These are phyloP conservation scores for Philonicus albiceps DNA, from an alignment of 2,888 invertebrate species.

Conservation along the genomic window DNA sequence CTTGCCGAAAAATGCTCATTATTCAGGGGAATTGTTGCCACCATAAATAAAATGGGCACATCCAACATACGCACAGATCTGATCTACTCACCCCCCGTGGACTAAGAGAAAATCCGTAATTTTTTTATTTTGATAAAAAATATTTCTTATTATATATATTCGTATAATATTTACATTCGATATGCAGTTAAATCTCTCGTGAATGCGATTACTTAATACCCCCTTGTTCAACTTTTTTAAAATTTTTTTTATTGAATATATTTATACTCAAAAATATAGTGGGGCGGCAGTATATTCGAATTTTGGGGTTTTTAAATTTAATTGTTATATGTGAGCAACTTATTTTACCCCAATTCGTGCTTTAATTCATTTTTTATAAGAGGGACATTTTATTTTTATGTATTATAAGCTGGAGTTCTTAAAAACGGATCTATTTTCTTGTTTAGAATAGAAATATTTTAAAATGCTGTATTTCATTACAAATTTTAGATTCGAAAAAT, in stretches of 20 bases:
- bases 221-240: neutral
- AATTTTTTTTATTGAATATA: neutral
- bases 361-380: neutral
- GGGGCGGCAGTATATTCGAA: neutral
- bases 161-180: constrained; percentile 2
- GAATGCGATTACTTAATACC: neutral
- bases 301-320: neutral
- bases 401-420: too few species aligned
- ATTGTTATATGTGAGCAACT: neutral
- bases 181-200: constrained; percentile 7
- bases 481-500: too few species aligned
- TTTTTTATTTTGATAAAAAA: constrained; percentile 35
- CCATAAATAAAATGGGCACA: constrained; percentile 25
- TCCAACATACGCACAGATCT: constrained; percentile 33
- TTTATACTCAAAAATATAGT: neutral
- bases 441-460: too few species aligned
- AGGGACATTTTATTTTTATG: neutral
- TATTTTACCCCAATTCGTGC: neutral
- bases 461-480: too few species aligned
- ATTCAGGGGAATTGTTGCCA: constrained; percentile 25
- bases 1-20: constrained; percentile 29
- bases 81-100: constrained; percentile 31
- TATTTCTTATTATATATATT: constrained; percentile 26
- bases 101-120: constrained; percentile 36
- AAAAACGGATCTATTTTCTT: too few species aligned